A percentile compares a stretch with the other conserved stretches of the same genome.
Evolutionary conservation across 2,888 invertebrate species (phyloP).

Genomic region (Celastrina argiolus): DNA sequence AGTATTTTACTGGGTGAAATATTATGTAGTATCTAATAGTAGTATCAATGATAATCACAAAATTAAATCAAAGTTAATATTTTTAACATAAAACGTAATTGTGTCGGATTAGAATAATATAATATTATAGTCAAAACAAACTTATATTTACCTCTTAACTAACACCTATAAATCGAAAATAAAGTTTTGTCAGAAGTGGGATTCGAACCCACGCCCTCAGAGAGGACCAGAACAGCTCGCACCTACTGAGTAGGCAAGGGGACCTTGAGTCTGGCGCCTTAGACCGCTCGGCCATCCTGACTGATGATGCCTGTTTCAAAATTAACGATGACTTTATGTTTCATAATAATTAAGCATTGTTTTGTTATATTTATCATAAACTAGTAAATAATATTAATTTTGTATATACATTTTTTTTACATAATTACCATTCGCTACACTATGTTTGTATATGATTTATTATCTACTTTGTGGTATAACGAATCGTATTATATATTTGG

Average conservation of each 20-base stretch:
- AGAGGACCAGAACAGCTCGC: constrained; percentile 83
- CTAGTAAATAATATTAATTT: background rate
- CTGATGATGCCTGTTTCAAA: background rate
- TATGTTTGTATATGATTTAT: too few species aligned
- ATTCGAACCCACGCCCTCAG: constrained; percentile 90
- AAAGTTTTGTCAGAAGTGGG: constrained; percentile 84
- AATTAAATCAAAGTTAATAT: too few species aligned
- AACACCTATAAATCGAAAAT: constrained; percentile 36
- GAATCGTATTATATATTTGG: too few species aligned
- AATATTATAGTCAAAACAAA: background rate
- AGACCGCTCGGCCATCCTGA: constrained; percentile 43
- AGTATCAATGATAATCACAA: too few species aligned
- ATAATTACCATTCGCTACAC: too few species aligned
- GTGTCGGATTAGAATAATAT: too few species aligned
- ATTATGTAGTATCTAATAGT: too few species aligned
- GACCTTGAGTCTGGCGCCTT: constrained; percentile 84
- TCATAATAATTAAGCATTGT: background rate
- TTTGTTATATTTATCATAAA: background rate
- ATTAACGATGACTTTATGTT: background rate
- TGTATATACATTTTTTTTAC: too few species aligned
- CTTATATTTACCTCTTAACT: background rate
- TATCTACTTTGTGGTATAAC: too few species aligned
- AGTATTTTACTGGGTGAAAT: too few species aligned
- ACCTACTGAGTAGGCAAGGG: constrained; percentile 80
- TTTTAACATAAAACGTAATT: too few species aligned